A percentile compares a stretch with the other conserved stretches of the same genome.
These are phyloP conservation scores for Spialia ferax DNA, from an alignment of 2,888 invertebrate genomes.

Conservation along the genomic window DNA sequence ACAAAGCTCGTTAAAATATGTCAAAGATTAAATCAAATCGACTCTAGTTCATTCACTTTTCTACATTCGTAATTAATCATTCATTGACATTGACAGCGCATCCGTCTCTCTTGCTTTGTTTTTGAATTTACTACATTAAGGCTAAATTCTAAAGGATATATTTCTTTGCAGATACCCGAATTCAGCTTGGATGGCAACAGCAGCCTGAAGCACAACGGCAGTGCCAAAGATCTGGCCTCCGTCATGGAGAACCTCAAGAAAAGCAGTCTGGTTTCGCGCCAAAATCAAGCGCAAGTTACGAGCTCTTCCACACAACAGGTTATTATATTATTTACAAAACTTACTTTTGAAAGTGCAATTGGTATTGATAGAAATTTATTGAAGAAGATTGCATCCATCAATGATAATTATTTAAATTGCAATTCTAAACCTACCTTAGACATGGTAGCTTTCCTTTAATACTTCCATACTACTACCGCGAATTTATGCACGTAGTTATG, in stretches of 20 bases:
- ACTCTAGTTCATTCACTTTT: neutral
- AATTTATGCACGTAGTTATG: no score
- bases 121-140: neutral
- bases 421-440: no score
- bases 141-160: conserved; percentile 5
- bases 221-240: conserved; percentile 87
- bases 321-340: neutral
- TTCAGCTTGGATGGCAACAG: conserved; percentile 87
- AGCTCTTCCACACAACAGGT: conserved; percentile 86
- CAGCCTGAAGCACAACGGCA: conserved; percentile 83
- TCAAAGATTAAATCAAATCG: neutral
- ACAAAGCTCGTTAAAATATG: neutral
- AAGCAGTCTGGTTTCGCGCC: conserved; percentile 83
- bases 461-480: no score
- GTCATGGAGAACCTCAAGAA: conserved; percentile 92
- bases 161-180: conserved; percentile 80
- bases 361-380: neutral
- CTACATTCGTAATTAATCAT: neutral
- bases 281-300: conserved; percentile 85
- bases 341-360: neutral
- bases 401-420: no score
- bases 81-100: neutral
- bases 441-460: no score
- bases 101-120: neutral
- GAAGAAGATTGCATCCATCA: no score